Base-by-base conservation (phyloP, 2,113 vertebrate genomes). In the Mungos mungo region DNA sequence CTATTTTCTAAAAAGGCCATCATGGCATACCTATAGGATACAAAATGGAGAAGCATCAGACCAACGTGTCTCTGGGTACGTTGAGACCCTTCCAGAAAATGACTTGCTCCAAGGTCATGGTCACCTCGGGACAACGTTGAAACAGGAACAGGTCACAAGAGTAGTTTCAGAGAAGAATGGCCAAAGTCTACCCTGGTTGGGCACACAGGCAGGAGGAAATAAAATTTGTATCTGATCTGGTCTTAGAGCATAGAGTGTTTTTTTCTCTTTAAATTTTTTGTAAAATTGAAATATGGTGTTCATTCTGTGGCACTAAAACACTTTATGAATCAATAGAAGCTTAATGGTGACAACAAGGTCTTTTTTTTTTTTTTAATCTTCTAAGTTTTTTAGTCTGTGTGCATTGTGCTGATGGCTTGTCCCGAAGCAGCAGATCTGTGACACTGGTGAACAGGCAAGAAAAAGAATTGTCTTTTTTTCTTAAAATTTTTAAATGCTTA, bases 1-100 rank as follows among this genome's bases (percentile, higher is more conserved):
- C 83, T 92, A 27, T 63, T 96, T 90, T 60, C 50, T 95, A 47
- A 19, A 98, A 96, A 95, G 33, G 23, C 54, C 45, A 66, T 60
- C 47, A 5, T n/a, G 33, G 88, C 60, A 77, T 60, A 33, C 16
- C 45, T n/a, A 68, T n/a, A 47, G 14, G 33, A 13, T 90, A 41
- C 19, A 86, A 90, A 91, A 71, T n/a, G 83, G n/a, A 96, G 41
- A 95, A 54, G 27, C 27, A 41, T 65, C 35, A 93, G 69, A 81
- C 38, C 92, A 82, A 74, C 18, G 7, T 21, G 71, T 63, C 50
- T 74, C 35, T 41, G 35, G 33, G 29, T 87, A 86, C 66, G 54
- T 7, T 79, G 65, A 96, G 45, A 65, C 14, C 57, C 38, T 72
- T 65, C 10, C 11, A 63, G 79, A 38, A 92, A 90, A 88, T 57